A percentile compares a stretch with the other conserved stretches of the same genome.
Conservation (phyloP, 2,888 invertebrate species). For the Boloria selene region DNA sequence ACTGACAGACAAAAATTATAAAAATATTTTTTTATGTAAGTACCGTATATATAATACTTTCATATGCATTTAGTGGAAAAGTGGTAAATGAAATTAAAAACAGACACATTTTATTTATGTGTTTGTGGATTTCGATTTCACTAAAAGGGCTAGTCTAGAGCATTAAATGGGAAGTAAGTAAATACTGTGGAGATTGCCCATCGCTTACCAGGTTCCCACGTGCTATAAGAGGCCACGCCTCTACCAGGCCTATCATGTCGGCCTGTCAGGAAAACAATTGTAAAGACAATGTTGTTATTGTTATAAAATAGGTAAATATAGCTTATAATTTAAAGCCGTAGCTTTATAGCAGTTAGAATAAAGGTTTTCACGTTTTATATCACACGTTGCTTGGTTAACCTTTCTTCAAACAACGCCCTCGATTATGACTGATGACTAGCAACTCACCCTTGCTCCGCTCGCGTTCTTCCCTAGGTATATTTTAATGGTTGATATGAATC, state of each 20-base stretch:
- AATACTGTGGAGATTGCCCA: slow-evolving; percentile 42
- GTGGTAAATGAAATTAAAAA: too few relatives aligned
- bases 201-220: slow-evolving; percentile 52
- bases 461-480: too few relatives aligned
- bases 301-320: slow-evolving; percentile 31
- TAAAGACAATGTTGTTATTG: slow-evolving; percentile 35
- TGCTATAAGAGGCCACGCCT: slow-evolving; percentile 55
- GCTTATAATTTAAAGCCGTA: slow-evolving; percentile 10
- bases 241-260: slow-evolving; percentile 58
- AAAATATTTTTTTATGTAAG: too few relatives aligned
- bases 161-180: slow-evolving; percentile 25
- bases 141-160: not conserved
- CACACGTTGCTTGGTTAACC: not conserved
- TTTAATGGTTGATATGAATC: too few relatives aligned
- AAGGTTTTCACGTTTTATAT: slow-evolving; percentile 12
- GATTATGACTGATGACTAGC: too few relatives aligned
- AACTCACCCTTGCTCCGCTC: too few relatives aligned
- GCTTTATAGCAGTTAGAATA: slow-evolving; percentile 15
- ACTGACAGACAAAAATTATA: too few relatives aligned
- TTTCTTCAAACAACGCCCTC: not conserved
- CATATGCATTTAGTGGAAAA: too few relatives aligned
- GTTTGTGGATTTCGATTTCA: not conserved
- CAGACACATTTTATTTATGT: too few relatives aligned
- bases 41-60: too few relatives aligned
- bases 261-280: slow-evolving; percentile 53